Conservation (phyloP, 2,113 vertebrate species). For the Bubo blakistoni region DNA sequence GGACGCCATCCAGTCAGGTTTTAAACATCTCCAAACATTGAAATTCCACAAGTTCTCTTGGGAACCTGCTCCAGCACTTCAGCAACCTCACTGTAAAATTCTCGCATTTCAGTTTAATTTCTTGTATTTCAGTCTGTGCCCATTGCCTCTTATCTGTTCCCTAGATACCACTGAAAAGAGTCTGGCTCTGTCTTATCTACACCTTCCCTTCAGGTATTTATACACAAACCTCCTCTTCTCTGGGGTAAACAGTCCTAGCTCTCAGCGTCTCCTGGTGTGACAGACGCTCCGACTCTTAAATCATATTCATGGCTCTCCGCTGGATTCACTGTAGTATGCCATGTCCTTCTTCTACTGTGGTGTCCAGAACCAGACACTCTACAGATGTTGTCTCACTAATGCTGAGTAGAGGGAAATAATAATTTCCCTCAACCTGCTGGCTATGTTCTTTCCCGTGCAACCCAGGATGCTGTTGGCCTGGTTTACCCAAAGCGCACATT, state of each 20-base stretch:
- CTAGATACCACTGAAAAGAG: background rate
- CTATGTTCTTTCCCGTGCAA: background rate
- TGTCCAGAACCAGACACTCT: background rate
- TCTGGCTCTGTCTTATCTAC: background rate
- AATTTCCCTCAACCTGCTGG: rapidly evolving
- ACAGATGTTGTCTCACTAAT: background rate
- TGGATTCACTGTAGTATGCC: background rate
- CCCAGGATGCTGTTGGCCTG: background rate
- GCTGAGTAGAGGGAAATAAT: background rate
- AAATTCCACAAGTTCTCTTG: background rate
- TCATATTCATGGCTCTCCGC: background rate
- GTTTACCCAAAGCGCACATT: background rate
- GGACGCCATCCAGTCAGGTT: background rate
- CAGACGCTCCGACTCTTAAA: background rate
- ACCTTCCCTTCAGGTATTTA: background rate
- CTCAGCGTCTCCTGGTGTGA: background rate
- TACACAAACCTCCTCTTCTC: background rate
- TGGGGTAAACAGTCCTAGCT: background rate
- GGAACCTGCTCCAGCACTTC: background rate
- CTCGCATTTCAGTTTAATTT: background rate
- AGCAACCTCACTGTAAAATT: background rate
- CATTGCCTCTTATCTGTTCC: background rate
- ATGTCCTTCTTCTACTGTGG: background rate
- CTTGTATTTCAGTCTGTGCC: background rate
- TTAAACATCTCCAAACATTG: background rate